phyloP scores from a whole-genome alignment of 2,888 invertebrate genomes.

The Synergus umbraculus region DNA sequence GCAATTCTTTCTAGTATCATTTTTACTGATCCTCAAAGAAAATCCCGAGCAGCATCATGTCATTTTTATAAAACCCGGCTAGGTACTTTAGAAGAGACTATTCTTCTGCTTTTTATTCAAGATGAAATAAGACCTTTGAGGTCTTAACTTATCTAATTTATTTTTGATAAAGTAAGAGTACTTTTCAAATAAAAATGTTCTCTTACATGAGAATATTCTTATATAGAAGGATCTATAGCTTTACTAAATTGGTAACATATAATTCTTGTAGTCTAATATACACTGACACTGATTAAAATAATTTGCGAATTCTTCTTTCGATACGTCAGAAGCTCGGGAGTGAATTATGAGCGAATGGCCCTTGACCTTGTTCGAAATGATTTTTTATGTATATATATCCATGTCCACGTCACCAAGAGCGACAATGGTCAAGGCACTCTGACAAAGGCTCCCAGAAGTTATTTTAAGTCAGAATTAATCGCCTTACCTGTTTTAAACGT shows the following conservation, averaged over 20 bases:
- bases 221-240: not conserved
- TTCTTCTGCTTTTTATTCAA: not conserved
- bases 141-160: not conserved
- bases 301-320: not conserved
- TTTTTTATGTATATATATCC: constrained; percentile 43
- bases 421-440: constrained; percentile 36
- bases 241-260: not conserved
- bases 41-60: not conserved
- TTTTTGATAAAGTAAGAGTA: too few species aligned
- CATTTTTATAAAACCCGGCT: not conserved
- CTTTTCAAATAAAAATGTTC: not conserved
- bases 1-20: constrained; percentile 15
- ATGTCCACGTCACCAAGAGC: constrained; percentile 30
- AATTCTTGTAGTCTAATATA: not conserved
- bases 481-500: not conserved
- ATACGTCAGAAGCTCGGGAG: constrained; percentile 20
- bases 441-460: not conserved
- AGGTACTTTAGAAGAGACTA: not conserved
- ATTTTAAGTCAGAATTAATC: not conserved
- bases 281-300: not conserved
- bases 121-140: not conserved
- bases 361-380: constrained; percentile 54
- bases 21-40: not conserved
- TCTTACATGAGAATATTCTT: not conserved
- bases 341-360: constrained; percentile 46